Percentiles rank a stretch among this genome's conserved stretches.
Evolutionary conservation across 1,140 invertebrate species (phyloP).

Genomic region (Drosophila lacteicornis): DNA sequence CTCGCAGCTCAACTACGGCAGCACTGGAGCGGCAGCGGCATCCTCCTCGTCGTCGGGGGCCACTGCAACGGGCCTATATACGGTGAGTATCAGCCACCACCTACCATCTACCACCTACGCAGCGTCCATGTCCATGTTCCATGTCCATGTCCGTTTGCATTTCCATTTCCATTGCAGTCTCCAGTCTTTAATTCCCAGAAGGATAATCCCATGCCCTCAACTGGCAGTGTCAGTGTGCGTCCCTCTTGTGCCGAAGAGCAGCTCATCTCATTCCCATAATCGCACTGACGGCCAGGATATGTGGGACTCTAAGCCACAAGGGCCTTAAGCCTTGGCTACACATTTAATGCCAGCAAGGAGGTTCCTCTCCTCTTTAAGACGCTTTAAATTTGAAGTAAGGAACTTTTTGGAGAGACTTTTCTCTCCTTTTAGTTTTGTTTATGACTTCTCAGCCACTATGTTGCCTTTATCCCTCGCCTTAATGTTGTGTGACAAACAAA

Average conservation of each 20-base stretch:
- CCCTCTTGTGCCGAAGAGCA: neutral
- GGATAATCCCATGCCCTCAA: constrained; percentile 3
- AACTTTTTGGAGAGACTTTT: neutral
- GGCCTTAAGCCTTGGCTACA: neutral
- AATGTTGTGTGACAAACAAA: constrained; percentile 39
- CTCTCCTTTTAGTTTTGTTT: neutral
- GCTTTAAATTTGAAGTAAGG: too few relatives aligned
- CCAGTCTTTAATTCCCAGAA: constrained; percentile 4
- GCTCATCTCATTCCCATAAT: constrained; percentile 8
- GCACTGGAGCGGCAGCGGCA: constrained; percentile 88
- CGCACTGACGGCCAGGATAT: neutral
- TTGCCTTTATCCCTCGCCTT: constrained; percentile 7
- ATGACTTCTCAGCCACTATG: neutral
- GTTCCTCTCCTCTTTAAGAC: too few relatives aligned
- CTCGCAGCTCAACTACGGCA: constrained; percentile 91
- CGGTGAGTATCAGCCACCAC: constrained; percentile 82
- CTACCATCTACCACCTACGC: neutral
- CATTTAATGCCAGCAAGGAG: too few relatives aligned
- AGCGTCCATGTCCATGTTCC: neutral
- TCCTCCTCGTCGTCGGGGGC: constrained; percentile 85
- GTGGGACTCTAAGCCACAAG: neutral
- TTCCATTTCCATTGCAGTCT: constrained; percentile 16
- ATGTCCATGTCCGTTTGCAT: neutral
- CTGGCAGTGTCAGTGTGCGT: constrained; percentile 4
- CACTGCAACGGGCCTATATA: constrained; percentile 85